Base-by-base conservation (phyloP, 1,140 invertebrate species). In the Streblospio benedicti region DNA sequence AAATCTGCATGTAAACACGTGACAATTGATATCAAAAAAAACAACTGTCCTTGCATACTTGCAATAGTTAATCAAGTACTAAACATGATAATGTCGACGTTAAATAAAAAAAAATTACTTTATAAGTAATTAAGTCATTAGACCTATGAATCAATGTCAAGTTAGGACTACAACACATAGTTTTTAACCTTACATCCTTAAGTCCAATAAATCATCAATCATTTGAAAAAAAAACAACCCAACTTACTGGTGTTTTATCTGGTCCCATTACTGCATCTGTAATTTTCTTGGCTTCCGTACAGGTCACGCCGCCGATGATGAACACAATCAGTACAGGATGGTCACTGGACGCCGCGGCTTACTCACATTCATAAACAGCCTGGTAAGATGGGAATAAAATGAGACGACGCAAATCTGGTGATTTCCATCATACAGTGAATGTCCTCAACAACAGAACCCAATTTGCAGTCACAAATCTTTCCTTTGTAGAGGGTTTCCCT, bases 301-400 rank as follows among this genome's bases (percentile, higher is more conserved):
- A n/a, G 12, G 71, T 71, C 1, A 71, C 54, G 1, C 71, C 71
- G 4, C 71, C 71, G 18, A 73, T 52, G 1, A 73, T 61, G 60
- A 69, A 71, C 31, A 73, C n/a, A 12, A 73, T 64, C 31, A 73
- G 32, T 9, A 71, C 33, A 20, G 69, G 69, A 43, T 69, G 59
- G 54, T 73, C 70, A 58, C 65, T 68, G 1, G 70, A n/a, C n/a
- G 71, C 2, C 68, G 63, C 18, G 70, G 70, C 33, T 71, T 73
- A 20, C 63, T 61, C 0, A 68, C 67, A 33, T 60, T 65, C 56
- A 66, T 65, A 33, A 73, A 73, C n/a, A 71, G 65, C 25, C 71
- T 72, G 59, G 5, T 59, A 60, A 43, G 31, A 52, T 20, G 43
- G 9, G 5, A 23, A 32, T 0, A 44, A 59, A 12, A 33, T 32